These are phyloP conservation scores for Acleris cristana DNA, from an alignment of 2,888 invertebrate species.

Conservation along the genomic window DNA sequence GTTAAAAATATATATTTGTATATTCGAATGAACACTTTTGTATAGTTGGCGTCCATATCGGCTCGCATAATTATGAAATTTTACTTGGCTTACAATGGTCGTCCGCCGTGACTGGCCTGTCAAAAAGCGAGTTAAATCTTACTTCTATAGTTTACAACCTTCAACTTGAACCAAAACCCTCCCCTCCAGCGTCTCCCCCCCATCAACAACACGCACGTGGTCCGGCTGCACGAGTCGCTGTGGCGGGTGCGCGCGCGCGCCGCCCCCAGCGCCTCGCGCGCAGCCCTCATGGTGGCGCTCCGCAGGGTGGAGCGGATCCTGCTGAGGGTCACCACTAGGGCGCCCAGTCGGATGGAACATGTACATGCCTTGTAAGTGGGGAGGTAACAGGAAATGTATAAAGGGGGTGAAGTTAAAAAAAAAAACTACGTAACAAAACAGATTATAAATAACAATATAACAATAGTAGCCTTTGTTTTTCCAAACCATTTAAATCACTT, in stretches of 20 bases:
- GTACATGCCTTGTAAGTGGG: conserved; percentile 49
- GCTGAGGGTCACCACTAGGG: conserved; percentile 85
- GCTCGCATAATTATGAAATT: no score
- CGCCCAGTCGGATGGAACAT: conserved; percentile 57
- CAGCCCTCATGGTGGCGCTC: conserved; percentile 94
- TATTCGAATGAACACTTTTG: no score
- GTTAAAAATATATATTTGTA: no score
- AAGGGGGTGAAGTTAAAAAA: no score
- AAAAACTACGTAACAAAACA: no score
- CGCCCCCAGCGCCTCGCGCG: conserved; percentile 81
- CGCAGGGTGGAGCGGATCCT: conserved; percentile 93
- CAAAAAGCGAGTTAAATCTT: neutral
- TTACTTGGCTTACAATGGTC: no score
- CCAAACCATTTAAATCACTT: no score
- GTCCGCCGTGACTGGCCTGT: no score
- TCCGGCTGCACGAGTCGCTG: conserved; percentile 89
- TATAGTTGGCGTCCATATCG: no score
- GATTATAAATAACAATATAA: no score
- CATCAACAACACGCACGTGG: conserved; percentile 78
- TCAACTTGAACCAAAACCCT: no score
- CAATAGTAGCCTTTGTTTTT: no score
- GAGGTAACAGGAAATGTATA: neutral
- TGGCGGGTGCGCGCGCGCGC: conserved; percentile 86
- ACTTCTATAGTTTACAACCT: neutral
- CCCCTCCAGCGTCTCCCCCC: conserved; percentile 65